Evolutionary conservation across 2,888 invertebrate genomes (phyloP).

Genomic region (Notocelia uddmanniana): DNA sequence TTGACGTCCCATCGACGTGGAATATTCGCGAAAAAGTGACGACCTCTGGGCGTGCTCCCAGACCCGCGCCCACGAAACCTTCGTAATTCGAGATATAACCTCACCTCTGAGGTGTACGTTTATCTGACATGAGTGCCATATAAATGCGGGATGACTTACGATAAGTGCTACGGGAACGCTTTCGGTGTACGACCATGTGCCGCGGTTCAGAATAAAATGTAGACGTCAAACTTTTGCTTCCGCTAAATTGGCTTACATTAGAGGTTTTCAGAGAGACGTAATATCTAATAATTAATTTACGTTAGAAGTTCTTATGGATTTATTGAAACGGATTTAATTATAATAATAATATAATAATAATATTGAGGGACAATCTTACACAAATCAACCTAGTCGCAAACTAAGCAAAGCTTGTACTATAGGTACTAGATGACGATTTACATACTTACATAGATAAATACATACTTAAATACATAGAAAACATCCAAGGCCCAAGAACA

Average conservation of each 20-base stretch:
- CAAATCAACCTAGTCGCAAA: too few relatives aligned
- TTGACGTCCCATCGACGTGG: slow-evolving; percentile 25
- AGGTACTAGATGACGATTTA: too few relatives aligned
- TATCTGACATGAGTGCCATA: slow-evolving; percentile 38
- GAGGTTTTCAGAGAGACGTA: neutral
- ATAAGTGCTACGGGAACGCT: slow-evolving; percentile 43
- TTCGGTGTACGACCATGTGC: slow-evolving; percentile 12
- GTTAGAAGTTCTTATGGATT: neutral
- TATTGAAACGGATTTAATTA: neutral
- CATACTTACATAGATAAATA: too few relatives aligned
- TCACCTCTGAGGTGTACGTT: slow-evolving; percentile 37
- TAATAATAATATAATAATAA: slow-evolving; percentile 41
- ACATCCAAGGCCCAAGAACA: too few relatives aligned
- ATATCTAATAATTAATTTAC: neutral
- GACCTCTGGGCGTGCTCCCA: slow-evolving; percentile 19
- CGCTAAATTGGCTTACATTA: slow-evolving; percentile 14
- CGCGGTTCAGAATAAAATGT: slow-evolving; percentile 19
- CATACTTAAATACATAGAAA: too few relatives aligned
- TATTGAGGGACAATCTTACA: too few relatives aligned
- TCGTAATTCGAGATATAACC: slow-evolving; percentile 37
- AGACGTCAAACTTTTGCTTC: slow-evolving; percentile 20
- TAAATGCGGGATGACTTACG: slow-evolving; percentile 45
- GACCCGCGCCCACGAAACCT: slow-evolving; percentile 25
- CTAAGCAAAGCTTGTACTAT: too few relatives aligned
- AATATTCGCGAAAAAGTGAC: slow-evolving; percentile 33